Percentiles rank a stretch among this genome's conserved stretches.
Evolutionary conservation across 2,888 invertebrate species (phyloP).

Genomic region (Hyposoter dolosus): DNA sequence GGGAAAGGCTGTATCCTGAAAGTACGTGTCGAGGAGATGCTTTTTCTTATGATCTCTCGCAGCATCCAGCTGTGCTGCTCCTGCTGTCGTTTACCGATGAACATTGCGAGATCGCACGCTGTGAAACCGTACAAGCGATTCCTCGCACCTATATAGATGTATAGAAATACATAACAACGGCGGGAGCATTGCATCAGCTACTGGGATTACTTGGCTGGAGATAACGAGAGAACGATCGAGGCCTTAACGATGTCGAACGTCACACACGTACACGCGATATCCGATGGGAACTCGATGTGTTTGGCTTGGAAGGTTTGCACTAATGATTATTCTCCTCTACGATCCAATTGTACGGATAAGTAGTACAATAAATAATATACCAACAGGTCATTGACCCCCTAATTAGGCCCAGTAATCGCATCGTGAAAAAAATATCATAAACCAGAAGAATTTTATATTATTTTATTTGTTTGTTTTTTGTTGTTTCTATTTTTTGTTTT

Average conservation of each 20-base stretch:
- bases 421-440: no score
- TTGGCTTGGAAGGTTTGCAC: conserved; percentile 31
- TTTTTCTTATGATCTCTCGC: conserved; percentile 5
- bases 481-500: no score
- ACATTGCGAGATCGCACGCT: conserved; percentile 38
- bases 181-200: conserved; percentile 38
- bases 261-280: conserved; percentile 25
- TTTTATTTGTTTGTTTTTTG: no score
- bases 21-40: background rate
- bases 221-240: conserved; percentile 70
- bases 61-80: conserved; percentile 20
- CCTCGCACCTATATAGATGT: background rate
- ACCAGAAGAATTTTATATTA: no score
- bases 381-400: conserved; percentile 19
- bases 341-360: background rate
- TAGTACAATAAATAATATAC: background rate
- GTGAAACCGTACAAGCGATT: conserved; percentile 39
- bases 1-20: conserved; percentile 2
- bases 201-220: conserved; percentile 65
- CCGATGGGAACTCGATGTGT: conserved; percentile 40
- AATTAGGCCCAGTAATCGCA: background rate
- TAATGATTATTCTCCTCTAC: conserved; percentile 52
- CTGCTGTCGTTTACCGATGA: conserved; percentile 25
- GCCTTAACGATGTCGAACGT: conserved; percentile 67
- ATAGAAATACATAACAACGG: conserved; percentile 22